These are phyloP conservation scores for Cotesia glomerata DNA, from an alignment of 1,140 invertebrate species.

Conservation along the genomic window DNA sequence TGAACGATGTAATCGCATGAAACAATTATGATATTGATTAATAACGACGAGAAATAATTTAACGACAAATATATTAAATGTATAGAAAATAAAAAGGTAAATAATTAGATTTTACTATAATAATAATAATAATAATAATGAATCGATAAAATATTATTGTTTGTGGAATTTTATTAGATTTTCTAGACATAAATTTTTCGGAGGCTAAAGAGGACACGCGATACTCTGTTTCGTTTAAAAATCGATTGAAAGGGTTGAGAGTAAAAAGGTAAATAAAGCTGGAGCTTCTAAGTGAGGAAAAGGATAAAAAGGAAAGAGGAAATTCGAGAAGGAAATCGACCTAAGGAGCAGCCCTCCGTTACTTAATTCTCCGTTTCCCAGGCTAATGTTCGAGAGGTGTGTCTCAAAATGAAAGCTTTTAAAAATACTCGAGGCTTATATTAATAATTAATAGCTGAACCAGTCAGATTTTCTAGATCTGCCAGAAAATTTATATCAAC, in stretches of 20 bases:
- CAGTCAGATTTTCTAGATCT: background rate
- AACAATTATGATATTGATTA: background rate
- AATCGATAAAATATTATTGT: too few relatives aligned
- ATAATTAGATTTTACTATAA: too few relatives aligned
- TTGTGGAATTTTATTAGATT: background rate
- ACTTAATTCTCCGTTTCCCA: background rate
- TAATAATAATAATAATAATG: too few relatives aligned
- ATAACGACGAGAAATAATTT: background rate
- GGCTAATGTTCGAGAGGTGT: conserved; percentile 29
- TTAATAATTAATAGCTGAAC: too few relatives aligned
- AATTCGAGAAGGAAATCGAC: conserved; percentile 31
- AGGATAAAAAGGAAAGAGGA: conserved; percentile 17
- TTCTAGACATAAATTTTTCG: background rate
- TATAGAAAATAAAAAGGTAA: too few relatives aligned
- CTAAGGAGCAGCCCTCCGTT: conserved; percentile 7
- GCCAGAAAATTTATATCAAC: too few relatives aligned
- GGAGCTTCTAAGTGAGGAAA: background rate
- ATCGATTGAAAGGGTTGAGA: background rate
- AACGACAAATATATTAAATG: background rate
- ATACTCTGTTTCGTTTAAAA: background rate
- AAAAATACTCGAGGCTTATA: conserved; percentile 20
- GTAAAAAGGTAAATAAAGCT: background rate
- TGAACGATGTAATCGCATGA: background rate
- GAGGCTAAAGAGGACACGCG: background rate
- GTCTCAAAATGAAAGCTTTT: conserved; percentile 13